Evolutionary conservation across 2,113 vertebrate genomes (phyloP).

Genomic region (Ceyx cyanopectus): DNA sequence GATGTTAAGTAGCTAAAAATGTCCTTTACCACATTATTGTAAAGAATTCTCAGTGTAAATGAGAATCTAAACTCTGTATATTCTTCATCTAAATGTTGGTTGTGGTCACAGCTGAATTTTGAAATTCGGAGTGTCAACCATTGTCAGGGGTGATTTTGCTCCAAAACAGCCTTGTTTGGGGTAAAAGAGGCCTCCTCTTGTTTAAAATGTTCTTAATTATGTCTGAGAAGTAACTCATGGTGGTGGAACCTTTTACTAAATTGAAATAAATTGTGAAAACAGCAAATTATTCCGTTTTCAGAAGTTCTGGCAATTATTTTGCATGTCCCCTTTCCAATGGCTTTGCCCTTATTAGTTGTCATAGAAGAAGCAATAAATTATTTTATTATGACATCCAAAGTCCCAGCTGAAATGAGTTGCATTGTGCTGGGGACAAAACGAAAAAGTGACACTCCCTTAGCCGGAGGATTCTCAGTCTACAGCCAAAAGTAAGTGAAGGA

Average conservation of each 20-base stretch:
- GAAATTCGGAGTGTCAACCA: constrained; percentile 44
- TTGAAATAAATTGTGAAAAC: constrained; percentile 71
- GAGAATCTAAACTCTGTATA: constrained; percentile 33
- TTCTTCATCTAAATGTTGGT: constrained; percentile 35
- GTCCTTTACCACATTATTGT: constrained; percentile 38
- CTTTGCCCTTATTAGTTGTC: constrained; percentile 65
- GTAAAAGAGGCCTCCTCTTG: constrained; percentile 56
- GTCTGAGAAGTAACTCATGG: constrained; percentile 58
- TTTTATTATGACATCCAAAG: constrained; percentile 58
- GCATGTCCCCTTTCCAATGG: constrained; percentile 44
- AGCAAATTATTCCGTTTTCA: constrained; percentile 67
- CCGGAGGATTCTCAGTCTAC: constrained; percentile 9
- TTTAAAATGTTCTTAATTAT: constrained; percentile 66
- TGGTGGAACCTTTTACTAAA: constrained; percentile 67
- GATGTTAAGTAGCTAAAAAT: constrained; percentile 63
- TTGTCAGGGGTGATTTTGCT: constrained; percentile 40
- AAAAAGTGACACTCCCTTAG: constrained; percentile 67
- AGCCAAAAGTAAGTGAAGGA: constrained; percentile 35
- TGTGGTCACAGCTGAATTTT: constrained; percentile 48
- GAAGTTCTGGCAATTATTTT: constrained; percentile 67
- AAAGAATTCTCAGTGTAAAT: constrained; percentile 50
- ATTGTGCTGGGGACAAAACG: constrained; percentile 67
- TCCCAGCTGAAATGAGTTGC: constrained; percentile 61
- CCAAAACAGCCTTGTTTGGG: constrained; percentile 45
- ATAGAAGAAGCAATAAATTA: constrained; percentile 67